Percentiles rank a stretch among this genome's conserved stretches.
Evolutionary conservation across 2,888 invertebrate species (phyloP).

Genomic region (Stomorhina lunata): DNA sequence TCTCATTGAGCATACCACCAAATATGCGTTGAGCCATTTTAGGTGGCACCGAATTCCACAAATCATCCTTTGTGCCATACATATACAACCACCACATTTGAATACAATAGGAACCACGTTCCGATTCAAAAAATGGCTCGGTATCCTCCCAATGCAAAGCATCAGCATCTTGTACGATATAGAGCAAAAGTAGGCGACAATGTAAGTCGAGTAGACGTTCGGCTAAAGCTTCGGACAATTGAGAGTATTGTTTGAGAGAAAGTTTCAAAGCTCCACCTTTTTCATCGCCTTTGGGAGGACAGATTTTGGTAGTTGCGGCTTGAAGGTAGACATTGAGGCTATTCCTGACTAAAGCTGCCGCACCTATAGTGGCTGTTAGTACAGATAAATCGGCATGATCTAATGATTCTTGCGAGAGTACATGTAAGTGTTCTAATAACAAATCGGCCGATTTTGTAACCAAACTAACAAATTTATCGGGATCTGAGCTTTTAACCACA

Average conservation of each 20-base stretch:
- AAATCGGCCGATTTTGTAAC: constrained; percentile 87
- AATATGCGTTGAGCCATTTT: constrained; percentile 92
- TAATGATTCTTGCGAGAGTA: constrained; percentile 89
- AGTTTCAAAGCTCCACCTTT: constrained; percentile 80
- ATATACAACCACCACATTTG: constrained; percentile 95
- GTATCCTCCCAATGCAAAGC: constrained; percentile 87
- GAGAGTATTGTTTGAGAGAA: constrained; percentile 88
- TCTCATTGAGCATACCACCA: constrained; percentile 92
- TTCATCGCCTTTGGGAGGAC: constrained; percentile 79
- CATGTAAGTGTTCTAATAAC: constrained; percentile 87
- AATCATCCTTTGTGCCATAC: constrained; percentile 87
- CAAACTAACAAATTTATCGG: constrained; percentile 87
- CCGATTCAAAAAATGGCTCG: constrained; percentile 85
- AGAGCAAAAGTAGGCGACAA: constrained; percentile 87
- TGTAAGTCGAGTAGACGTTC: constrained; percentile 91
- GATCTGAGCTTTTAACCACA: constrained; percentile 88
- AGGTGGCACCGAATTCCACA: constrained; percentile 94
- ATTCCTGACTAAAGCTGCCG: constrained; percentile 88
- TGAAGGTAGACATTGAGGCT: constrained; percentile 89
- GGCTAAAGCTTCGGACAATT: constrained; percentile 91
- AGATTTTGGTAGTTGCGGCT: constrained; percentile 77
- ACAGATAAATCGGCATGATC: constrained; percentile 92
- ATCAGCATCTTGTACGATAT: constrained; percentile 90
- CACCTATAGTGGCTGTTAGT: constrained; percentile 89
- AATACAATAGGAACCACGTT: constrained; percentile 89